Base-by-base conservation (phyloP, 2,113 vertebrate species). In the Lophochroa leadbeateri region DNA sequence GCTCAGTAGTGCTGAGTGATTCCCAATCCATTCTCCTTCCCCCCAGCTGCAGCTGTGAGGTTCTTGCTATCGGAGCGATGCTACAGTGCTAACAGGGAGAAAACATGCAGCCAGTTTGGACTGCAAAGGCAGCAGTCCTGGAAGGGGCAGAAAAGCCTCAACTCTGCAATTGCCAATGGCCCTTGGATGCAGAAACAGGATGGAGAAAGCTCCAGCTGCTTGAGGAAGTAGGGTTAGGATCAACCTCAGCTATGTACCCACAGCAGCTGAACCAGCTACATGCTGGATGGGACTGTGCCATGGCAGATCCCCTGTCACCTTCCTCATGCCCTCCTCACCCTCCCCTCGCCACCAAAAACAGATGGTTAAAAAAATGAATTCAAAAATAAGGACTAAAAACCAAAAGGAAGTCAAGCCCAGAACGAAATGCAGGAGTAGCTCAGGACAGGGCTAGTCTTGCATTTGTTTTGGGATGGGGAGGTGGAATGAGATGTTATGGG, bases 401-500 rank as follows among this genome's bases (percentile, higher is more conserved):
- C 64, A 19, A 18, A 83, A 89, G 85, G 71, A 82, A 95, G 95
- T 33, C 25, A 49, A 92, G 83, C 61, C 41, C 97, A 98, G 95
- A 98, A 97, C 93, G 91, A 97, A 88, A 96, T 79, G 97, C 98
- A 98, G 96, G 97, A 97, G 53, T 31, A 94, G 96, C 41, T 35
- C 58, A 68, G 82, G 47, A 44, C 11, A 3, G 37, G 69, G 83
- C 96, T 81, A 69, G 57, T 83, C 97, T 97, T 97, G 98, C 97
- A 94, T 95, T 97, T 96, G 97, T 95, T 98, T 96, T 96, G 96
- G 96, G 82, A 86, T 95, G 85, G 58, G 65, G 67, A 86, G 86
- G 93, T 93, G 94, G 80, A 65, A 97, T 98, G 98, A 97, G 90
- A 98, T 98, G 97, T 90, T 91, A 97, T 76, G 86, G 70, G 90